These are phyloP conservation scores for Harpegnathos saltator DNA, from an alignment of 1,140 invertebrate species.

Conservation along the genomic window DNA sequence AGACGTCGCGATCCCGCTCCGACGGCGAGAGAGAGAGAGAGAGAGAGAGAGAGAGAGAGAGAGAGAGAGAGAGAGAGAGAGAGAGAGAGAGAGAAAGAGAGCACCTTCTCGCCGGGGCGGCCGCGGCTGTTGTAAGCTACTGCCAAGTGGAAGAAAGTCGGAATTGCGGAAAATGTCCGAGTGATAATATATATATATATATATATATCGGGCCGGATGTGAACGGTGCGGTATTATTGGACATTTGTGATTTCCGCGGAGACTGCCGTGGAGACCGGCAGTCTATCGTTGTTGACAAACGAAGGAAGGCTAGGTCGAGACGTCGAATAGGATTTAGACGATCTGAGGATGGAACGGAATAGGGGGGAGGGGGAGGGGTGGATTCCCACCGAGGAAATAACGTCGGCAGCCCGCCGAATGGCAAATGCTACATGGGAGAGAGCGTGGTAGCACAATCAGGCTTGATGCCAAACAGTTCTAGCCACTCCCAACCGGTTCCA, in stretches of 20 bases:
- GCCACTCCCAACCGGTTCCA: slow-evolving; percentile 81
- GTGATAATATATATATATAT: too few relatives aligned
- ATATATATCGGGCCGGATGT: slow-evolving; percentile 29
- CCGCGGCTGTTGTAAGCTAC: slow-evolving; percentile 1
- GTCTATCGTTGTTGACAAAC: slow-evolving; percentile 72
- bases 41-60: too few relatives aligned
- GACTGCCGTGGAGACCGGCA: slow-evolving; percentile 64
- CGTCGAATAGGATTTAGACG: slow-evolving; percentile 75
- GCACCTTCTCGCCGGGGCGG: neutral
- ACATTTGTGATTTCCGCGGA: slow-evolving; percentile 72
- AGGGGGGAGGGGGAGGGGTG: too few relatives aligned
- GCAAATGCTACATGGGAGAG: slow-evolving; percentile 75
- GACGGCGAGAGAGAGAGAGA: too few relatives aligned
- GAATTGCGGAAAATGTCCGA: slow-evolving; percentile 42
- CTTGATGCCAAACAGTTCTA: slow-evolving; percentile 85
- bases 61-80: too few relatives aligned
- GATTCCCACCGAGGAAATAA: slow-evolving; percentile 71
- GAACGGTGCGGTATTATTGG: slow-evolving; percentile 65
- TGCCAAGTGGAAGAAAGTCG: slow-evolving; percentile 49
- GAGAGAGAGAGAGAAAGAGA: too few relatives aligned
- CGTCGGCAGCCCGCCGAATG: slow-evolving; percentile 76
- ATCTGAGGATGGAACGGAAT: slow-evolving; percentile 67
- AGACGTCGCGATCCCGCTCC: neutral
- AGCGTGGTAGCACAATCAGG: slow-evolving; percentile 83
- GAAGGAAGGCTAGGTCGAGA: slow-evolving; percentile 67